These are phyloP conservation scores for Ochropleura plecta DNA, from an alignment of 2,888 invertebrate genomes.

Conservation along the genomic window DNA sequence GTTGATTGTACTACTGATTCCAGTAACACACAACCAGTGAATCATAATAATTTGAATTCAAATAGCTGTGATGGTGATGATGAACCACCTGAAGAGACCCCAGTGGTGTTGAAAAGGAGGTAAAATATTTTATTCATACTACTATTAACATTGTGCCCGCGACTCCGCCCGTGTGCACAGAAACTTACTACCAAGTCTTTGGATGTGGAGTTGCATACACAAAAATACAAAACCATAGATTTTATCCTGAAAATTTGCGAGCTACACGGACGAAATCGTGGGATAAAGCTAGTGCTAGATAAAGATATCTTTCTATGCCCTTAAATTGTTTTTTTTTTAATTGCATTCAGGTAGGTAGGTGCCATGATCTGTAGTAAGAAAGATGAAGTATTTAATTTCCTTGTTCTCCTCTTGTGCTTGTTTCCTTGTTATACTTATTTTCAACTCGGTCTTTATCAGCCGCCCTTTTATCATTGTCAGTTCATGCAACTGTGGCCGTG, in stretches of 20 bases:
- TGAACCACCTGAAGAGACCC: slow-evolving; percentile 88
- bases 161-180: background rate
- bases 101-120: slow-evolving; percentile 90
- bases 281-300: background rate
- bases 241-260: background rate
- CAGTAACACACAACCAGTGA: slow-evolving; percentile 60
- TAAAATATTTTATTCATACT: slow-evolving; percentile 64
- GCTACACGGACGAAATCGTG: background rate
- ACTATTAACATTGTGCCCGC: too few relatives aligned
- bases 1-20: slow-evolving; percentile 52
- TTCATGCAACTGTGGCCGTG: background rate
- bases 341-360: background rate
- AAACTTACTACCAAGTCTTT: background rate
- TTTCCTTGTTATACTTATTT: background rate
- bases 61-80: slow-evolving; percentile 85
- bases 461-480: background rate
- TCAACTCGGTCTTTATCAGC: background rate
- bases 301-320: background rate
- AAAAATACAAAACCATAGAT: background rate
- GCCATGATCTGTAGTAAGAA: background rate
- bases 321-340: background rate
- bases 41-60: slow-evolving; percentile 69
- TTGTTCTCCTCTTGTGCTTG: background rate
- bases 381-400: background rate
- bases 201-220: background rate